A percentile compares a stretch with the other conserved stretches of the same genome.
These are phyloP conservation scores for Idris sp. DNA, from an alignment of 1,140 invertebrate species.

Conservation along the genomic window DNA sequence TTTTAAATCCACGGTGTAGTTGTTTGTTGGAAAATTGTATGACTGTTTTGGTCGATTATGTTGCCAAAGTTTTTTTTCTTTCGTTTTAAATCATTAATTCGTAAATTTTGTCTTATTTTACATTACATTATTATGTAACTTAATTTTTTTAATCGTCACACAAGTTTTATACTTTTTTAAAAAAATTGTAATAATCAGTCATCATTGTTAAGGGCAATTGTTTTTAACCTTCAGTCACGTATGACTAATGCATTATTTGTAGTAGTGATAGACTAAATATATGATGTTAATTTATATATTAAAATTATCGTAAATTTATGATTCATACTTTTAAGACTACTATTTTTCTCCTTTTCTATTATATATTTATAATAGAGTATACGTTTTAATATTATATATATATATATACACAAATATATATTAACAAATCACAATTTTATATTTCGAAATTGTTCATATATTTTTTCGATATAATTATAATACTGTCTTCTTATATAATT, in stretches of 20 bases:
- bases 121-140: too few species aligned
- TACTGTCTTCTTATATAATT: too few species aligned
- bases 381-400: slow-evolving; percentile 18
- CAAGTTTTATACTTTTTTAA: too few species aligned
- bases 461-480: too few species aligned
- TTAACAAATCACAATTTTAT: slow-evolving; percentile 27
- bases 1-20: too few species aligned
- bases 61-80: background rate
- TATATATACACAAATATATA: slow-evolving; percentile 1
- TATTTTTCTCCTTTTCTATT: background rate
- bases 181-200: too few species aligned
- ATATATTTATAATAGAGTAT: slow-evolving; percentile 25
- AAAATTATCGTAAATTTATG: slow-evolving; percentile 25
- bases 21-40: slow-evolving; percentile 2
- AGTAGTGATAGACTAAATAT: slow-evolving; percentile 22
- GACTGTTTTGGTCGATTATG: background rate
- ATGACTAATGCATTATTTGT: slow-evolving; percentile 24
- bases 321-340: slow-evolving; percentile 1
- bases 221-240: slow-evolving; percentile 14
- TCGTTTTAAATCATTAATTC: too few species aligned
- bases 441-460: slow-evolving; percentile 15
- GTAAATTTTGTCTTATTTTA: too few species aligned
- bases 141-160: too few species aligned
- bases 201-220: slow-evolving; percentile 9
- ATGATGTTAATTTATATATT: slow-evolving; percentile 20